phyloP scores from a whole-genome alignment of 2,797 vertebrate species.

The Coranthus polyacanthus region DNA sequence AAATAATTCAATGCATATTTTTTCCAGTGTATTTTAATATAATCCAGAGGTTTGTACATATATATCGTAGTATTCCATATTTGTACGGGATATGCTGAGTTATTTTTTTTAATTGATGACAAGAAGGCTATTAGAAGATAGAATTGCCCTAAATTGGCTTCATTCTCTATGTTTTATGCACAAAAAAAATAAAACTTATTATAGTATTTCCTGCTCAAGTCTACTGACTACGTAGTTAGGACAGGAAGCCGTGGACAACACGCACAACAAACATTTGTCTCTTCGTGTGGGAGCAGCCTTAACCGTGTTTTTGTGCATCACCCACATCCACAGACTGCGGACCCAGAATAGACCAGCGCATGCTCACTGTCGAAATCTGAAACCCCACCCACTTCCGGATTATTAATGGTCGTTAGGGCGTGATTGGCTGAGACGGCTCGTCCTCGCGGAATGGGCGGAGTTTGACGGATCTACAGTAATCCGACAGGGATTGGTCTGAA shows the following conservation, averaged over 20 bases:
- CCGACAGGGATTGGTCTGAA: conserved; percentile 53
- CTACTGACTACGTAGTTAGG: conserved; percentile 3
- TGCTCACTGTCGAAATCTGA: conserved; percentile 2
- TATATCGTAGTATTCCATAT: too few species aligned
- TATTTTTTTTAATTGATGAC: too few species aligned
- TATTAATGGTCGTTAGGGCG: neutral
- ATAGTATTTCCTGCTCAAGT: conserved; percentile 6
- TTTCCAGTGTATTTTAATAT: too few species aligned
- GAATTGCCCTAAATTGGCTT: too few species aligned
- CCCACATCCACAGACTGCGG: neutral
- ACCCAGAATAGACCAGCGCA: conserved; percentile 57
- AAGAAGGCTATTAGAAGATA: too few species aligned
- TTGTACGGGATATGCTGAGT: too few species aligned
- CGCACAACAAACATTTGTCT: conserved; percentile 2
- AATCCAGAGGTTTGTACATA: too few species aligned
- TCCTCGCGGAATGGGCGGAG: conserved; percentile 54
- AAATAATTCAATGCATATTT: too few species aligned
- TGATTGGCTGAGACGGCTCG: conserved; percentile 62
- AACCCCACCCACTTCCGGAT: conserved; percentile 31
- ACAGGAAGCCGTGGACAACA: conserved; percentile 33
- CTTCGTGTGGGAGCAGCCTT: conserved; percentile 1
- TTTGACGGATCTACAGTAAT: conserved; percentile 52
- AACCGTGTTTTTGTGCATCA: neutral
- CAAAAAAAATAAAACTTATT: neutral
- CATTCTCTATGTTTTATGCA: too few species aligned